phyloP scores from a whole-genome alignment of 2,797 vertebrate genomes.

The Megaceryle alcyon region DNA sequence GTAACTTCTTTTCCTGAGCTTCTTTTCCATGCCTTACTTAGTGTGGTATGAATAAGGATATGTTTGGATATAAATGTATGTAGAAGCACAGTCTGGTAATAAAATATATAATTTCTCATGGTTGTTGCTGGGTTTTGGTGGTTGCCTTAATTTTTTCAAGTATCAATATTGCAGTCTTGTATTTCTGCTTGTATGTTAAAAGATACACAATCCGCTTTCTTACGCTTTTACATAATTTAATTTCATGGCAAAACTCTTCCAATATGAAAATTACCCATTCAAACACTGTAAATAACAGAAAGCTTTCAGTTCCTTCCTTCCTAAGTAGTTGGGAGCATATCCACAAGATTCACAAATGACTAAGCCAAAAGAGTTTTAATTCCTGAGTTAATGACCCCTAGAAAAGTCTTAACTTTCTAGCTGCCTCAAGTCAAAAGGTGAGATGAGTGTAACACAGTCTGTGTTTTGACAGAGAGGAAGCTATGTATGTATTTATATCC shows the following conservation, averaged over 20 bases:
- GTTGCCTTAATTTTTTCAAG: background rate
- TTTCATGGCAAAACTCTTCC: background rate
- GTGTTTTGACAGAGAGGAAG: background rate
- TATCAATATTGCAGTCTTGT: background rate
- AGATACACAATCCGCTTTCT: background rate
- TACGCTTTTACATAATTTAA: fast-evolving
- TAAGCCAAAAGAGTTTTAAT: background rate
- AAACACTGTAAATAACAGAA: background rate
- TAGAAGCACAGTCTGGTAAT: background rate
- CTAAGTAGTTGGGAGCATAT: background rate
- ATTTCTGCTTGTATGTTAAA: background rate
- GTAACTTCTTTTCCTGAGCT: background rate
- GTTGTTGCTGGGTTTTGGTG: background rate
- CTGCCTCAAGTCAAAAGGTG: background rate
- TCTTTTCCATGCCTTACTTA: background rate
- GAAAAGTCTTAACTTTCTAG: background rate
- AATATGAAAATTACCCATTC: background rate
- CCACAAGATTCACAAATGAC: background rate
- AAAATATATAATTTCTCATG: background rate
- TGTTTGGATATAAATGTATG: background rate
- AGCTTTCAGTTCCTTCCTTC: background rate
- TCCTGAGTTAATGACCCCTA: background rate
- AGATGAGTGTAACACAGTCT: background rate
- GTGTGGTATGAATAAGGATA: background rate
- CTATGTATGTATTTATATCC: background rate